Evolutionary conservation across 1,140 invertebrate species (phyloP).

Genomic region (Ephestia elutella): DNA sequence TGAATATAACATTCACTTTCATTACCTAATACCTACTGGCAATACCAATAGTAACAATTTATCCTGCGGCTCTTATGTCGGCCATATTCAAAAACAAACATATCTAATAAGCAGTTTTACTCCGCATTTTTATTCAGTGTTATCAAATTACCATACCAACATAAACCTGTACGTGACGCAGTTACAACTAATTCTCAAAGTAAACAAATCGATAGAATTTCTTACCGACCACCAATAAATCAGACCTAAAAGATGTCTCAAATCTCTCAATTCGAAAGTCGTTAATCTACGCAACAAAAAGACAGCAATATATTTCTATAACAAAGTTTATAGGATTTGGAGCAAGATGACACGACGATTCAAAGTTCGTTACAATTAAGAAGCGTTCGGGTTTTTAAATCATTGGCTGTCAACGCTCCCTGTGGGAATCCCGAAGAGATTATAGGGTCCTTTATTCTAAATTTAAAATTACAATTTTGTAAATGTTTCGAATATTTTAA

Average conservation of each 20-base stretch:
- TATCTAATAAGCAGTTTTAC: background rate
- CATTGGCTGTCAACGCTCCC: constrained; percentile 67
- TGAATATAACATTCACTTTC: too few relatives aligned
- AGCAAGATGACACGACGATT: constrained; percentile 39
- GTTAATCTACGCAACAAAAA: constrained; percentile 44
- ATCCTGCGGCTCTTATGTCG: background rate
- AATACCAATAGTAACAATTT: too few relatives aligned
- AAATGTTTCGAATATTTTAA: constrained; percentile 62
- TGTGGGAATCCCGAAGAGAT: constrained; percentile 68
- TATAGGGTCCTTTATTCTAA: constrained; percentile 70
- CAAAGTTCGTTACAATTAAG: constrained; percentile 60
- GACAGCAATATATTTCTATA: constrained; percentile 23
- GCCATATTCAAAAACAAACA: background rate
- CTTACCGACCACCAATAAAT: constrained; percentile 53
- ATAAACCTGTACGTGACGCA: constrained; percentile 52
- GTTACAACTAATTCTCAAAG: constrained; percentile 67
- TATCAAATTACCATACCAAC: constrained; percentile 46
- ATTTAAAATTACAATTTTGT: constrained; percentile 71
- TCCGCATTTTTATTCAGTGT: constrained; percentile 5
- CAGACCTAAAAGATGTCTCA: constrained; percentile 61
- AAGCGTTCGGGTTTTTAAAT: constrained; percentile 57
- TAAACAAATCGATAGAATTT: constrained; percentile 69
- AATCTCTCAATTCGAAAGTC: constrained; percentile 45
- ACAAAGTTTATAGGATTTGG: constrained; percentile 20
- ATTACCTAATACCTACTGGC: too few relatives aligned